Base-by-base conservation (phyloP, 2,888 invertebrate genomes). In the Leptinotarsa rubiginosa region DNA sequence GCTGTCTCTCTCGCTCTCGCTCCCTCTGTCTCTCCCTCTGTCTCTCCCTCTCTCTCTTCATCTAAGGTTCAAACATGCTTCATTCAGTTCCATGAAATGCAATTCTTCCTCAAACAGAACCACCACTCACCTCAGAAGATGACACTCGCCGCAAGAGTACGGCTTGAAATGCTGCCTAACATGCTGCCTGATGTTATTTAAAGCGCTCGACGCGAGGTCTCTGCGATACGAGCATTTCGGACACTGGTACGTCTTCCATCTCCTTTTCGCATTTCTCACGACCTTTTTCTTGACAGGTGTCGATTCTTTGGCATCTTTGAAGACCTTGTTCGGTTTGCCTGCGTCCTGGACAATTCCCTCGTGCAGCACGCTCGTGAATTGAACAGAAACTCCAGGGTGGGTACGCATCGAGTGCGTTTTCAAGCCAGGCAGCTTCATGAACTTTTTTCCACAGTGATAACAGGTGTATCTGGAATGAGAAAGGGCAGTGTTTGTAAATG, bases 131-230 rank as follows among this genome's bases (percentile, higher is more conserved):
- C 66, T 73, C 25, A 52, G n/a, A 16, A 52, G 47, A 25, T 90
- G 47, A 49, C 90, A 90, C 50, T 87, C 81, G 25, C 85, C 86
- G 79, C 90, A 90, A 69, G 86, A 83, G 59, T 86, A 87, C 0
- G 88, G 84, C 72, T 88, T 87, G 7, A 87, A 84, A 77, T 90
- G 90, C 3, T 80, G 84, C 4, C 85, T 84, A 1, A 90, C 79
- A 74, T 90, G 90, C 54, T 85, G 85, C 65, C 85, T 85, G 79
- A 90, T 87, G 64, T 79, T 80, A 5, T 68, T 68, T 12, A 76
- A 56, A 1, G 81, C 72, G 0, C 82, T 81, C 2, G 85, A 73
- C 10, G 84, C 84, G 47, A 83, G 79, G 10, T 84, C 84, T 67
- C 77, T 71, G 2, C 80, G 79, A 77, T 87, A 88, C 0, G 78